These are phyloP conservation scores for Drosophila infuscata DNA, from an alignment of 2,888 invertebrate species.

Conservation along the genomic window DNA sequence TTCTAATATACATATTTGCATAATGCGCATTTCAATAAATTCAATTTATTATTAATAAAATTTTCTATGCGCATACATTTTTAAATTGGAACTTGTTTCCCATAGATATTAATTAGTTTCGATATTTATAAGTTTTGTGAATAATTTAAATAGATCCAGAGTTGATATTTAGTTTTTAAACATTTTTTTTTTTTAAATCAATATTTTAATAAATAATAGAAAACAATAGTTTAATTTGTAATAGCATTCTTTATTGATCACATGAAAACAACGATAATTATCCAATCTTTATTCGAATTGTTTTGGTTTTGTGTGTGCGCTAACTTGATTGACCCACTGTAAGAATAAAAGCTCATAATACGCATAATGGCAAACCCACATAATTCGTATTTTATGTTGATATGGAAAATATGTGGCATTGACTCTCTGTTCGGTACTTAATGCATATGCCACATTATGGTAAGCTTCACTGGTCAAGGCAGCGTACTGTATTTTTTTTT, in stretches of 20 bases:
- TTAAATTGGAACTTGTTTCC: background rate
- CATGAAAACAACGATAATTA: background rate
- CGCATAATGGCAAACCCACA: background rate
- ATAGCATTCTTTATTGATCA: background rate
- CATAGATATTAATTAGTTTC: background rate
- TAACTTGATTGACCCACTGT: background rate
- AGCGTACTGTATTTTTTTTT: background rate
- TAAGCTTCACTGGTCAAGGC: conserved; percentile 25
- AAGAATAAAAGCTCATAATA: background rate
- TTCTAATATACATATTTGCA: background rate
- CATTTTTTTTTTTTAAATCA: background rate
- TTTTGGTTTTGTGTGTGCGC: background rate
- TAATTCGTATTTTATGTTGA: background rate
- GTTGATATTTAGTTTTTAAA: background rate
- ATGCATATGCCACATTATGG: background rate
- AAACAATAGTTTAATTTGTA: background rate
- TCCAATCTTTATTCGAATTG: background rate
- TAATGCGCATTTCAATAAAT: background rate
- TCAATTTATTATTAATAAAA: background rate
- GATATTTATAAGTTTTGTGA: background rate
- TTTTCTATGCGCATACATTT: background rate
- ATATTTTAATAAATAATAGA: background rate
- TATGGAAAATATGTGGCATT: conserved; percentile 12
- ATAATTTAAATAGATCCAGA: background rate
- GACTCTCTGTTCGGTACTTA: background rate